Base-by-base conservation (phyloP, 2,113 vertebrate genomes). In the Speoplatyrhinus poulsoni region DNA sequence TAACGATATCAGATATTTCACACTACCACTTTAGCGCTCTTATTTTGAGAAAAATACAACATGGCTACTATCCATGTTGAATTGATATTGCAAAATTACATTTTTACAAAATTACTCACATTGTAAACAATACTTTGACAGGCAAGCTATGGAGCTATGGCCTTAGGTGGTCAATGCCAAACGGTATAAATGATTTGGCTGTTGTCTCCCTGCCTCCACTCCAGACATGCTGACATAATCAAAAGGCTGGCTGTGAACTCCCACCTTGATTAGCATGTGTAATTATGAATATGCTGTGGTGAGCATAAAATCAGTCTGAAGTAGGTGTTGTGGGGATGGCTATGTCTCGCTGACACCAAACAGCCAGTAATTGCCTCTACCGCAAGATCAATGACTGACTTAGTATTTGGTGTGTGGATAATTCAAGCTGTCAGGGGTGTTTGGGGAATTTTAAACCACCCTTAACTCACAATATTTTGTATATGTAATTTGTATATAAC, bases 191-290 rank as follows among this genome's bases (percentile, higher is more conserved):
- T 78, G 79, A 86, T 85, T 88, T 79, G 84, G 82, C 82, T 85
- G 82, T 73, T 72, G 76, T 83, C 73, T 83, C 69, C 80, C 64
- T 60, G 76, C 83, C 36, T 84, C 79, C 77, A 85, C 81, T 73
- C 82, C 83, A 79, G 79, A 87, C 75, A 75, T 81, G 84, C 87
- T 87, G 83, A 92, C 86, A 87, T 82, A 81, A 87, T 82, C 61
- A 71, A 90, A 87, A 26, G 67, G 63, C 78, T 76, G 46, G 79
- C 77, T 83, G 80, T 88, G 88, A 92, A 89, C 89, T 82, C 83
- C 83, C 82, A 88, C 86, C 87, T 82, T 89, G 84, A 92, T 91
- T 90, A 90, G 84, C 87, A 89, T 85, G 76, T 81, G 85, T 85
- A 92, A 93, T 93, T 92, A 91, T 86, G 85, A 83, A 85, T 85